Evolutionary conservation across 2,888 invertebrate genomes (phyloP).

Genomic region (Mellilla xanthometata): DNA sequence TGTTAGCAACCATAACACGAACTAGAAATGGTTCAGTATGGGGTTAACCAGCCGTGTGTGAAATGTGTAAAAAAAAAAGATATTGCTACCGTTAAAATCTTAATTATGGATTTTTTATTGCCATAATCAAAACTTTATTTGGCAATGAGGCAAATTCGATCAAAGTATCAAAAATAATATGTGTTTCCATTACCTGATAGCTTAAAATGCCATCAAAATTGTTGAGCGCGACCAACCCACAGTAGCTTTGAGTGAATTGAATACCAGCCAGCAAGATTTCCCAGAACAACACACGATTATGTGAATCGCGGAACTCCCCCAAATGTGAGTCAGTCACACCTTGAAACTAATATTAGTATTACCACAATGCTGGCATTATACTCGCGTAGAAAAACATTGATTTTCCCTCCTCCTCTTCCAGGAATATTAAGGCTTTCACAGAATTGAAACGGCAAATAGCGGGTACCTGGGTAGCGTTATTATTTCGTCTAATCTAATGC

Average conservation of each 20-base stretch:
- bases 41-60: too few relatives aligned
- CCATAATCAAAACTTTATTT: too few relatives aligned
- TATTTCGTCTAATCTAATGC: slow-evolving; percentile 28
- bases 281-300: slow-evolving; percentile 2
- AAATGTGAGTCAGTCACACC: slow-evolving; percentile 18
- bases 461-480: slow-evolving; percentile 18
- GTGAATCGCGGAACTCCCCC: slow-evolving; percentile 13
- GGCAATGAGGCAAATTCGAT: too few relatives aligned
- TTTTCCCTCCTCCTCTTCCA: slow-evolving; percentile 13
- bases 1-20: too few relatives aligned
- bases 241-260: not conserved
- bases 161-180: too few relatives aligned
- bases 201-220: not conserved
- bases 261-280: not conserved
- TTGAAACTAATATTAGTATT: slow-evolving; percentile 17
- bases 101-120: too few relatives aligned
- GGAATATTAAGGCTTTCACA: slow-evolving; percentile 17
- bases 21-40: too few relatives aligned
- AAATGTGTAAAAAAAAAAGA: too few relatives aligned
- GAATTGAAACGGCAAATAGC: slow-evolving; percentile 21
- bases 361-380: slow-evolving; percentile 3
- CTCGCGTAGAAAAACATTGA: slow-evolving; percentile 16
- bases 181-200: too few relatives aligned
- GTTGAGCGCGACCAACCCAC: not conserved
- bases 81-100: too few relatives aligned